These are phyloP conservation scores for Cantharis nigra DNA, from an alignment of 2,888 invertebrate species.

Conservation along the genomic window DNA sequence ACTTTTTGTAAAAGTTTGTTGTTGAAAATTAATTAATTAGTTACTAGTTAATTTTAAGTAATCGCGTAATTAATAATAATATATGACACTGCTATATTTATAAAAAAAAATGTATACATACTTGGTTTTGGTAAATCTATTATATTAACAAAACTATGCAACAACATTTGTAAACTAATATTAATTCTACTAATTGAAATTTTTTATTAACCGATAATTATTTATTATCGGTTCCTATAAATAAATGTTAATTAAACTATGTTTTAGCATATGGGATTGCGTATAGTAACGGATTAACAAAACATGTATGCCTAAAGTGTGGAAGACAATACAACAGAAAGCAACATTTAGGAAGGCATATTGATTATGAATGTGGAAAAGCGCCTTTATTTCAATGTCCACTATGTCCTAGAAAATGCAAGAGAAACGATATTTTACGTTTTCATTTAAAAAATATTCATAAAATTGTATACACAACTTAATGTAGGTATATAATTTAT, in stretches of 20 bases:
- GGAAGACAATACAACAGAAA: conserved; percentile 79
- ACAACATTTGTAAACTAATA: not conserved
- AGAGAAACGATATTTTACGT: conserved; percentile 42
- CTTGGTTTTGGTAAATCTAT: not conserved
- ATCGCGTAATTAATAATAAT: not conserved
- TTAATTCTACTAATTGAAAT: not conserved
- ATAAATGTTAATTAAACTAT: not conserved
- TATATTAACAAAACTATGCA: not conserved
- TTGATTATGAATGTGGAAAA: conserved; percentile 77
- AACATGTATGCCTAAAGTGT: conserved; percentile 64
- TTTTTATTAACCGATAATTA: not conserved
- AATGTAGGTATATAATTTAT: not conserved
- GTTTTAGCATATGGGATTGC: conserved; percentile 1
- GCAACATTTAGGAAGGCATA: conserved; percentile 77
- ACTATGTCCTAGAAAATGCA: conserved; percentile 45
- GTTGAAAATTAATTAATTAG: no score
- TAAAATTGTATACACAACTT: conserved; percentile 24
- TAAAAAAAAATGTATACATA: not conserved
- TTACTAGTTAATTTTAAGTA: not conserved
- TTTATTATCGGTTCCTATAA: not conserved
- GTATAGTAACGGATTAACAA: not conserved
- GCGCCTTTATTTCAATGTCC: conserved; percentile 59
- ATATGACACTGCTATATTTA: no score
- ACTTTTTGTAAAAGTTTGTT: no score
- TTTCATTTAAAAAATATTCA: conserved; percentile 46